phyloP scores from a whole-genome alignment of 1,140 invertebrate species.

The Thaumatotibia leucotreta region DNA sequence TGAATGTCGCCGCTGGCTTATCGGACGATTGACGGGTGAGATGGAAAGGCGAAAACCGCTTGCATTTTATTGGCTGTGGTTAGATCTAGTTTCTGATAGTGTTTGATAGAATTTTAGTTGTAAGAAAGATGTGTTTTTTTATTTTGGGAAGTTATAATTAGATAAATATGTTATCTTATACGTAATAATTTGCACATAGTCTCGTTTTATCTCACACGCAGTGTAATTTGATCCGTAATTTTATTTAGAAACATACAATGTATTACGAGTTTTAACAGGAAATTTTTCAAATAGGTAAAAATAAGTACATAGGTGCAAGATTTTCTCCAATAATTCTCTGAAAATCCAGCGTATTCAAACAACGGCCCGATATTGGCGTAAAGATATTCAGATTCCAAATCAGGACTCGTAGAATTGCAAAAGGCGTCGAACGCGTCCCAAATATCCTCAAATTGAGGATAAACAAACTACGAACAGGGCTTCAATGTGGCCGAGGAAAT shows the following conservation, averaged over 20 bases:
- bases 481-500: conserved; percentile 39
- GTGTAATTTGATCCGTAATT: too few relatives aligned
- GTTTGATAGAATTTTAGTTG: too few relatives aligned
- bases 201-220: too few relatives aligned
- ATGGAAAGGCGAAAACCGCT: conserved; percentile 10
- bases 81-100: too few relatives aligned
- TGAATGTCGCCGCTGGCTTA: conserved; percentile 10
- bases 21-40: conserved; percentile 8
- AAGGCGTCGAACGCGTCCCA: conserved; percentile 25
- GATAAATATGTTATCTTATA: too few relatives aligned
- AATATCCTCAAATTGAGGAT: conserved; percentile 49
- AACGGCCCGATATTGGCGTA: conserved; percentile 20
- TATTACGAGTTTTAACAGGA: too few relatives aligned
- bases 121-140: too few relatives aligned
- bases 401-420: conserved; percentile 32
- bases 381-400: conserved; percentile 44
- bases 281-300: too few relatives aligned
- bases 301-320: background rate
- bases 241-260: too few relatives aligned
- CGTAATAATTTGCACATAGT: too few relatives aligned
- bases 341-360: background rate
- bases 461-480: conserved; percentile 41
- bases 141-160: too few relatives aligned
- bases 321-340: background rate
- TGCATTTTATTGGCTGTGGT: background rate